A percentile compares a stretch with the other conserved stretches of the same genome.
Evolutionary conservation across 2,113 vertebrate species (phyloP).

Genomic region (Xenotilapia longispinis): DNA sequence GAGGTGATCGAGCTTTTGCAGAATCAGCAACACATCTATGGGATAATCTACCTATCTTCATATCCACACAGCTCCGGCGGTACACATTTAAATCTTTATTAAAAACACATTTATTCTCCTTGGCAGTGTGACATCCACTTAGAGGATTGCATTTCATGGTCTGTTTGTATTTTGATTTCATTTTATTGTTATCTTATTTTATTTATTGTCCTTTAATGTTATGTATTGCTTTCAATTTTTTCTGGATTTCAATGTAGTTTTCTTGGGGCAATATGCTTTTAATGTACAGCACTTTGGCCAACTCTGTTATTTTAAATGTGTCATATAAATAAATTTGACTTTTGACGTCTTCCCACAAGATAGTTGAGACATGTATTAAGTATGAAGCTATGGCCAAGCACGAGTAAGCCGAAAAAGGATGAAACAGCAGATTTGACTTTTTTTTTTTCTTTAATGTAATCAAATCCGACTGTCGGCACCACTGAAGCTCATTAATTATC

Average conservation of each 20-base stretch:
- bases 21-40: neutral
- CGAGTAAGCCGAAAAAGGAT: neutral
- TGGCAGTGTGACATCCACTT: neutral
- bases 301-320: neutral
- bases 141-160: neutral
- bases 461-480: neutral
- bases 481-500: neutral
- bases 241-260: neutral
- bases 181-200: neutral
- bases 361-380: neutral
- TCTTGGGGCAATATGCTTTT: neutral
- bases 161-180: neutral
- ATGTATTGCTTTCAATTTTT: neutral
- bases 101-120: neutral
- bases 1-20: neutral
- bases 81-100: neutral
- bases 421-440: neutral
- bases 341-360: neutral
- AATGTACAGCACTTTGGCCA: neutral
- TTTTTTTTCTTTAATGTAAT: neutral
- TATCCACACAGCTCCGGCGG: accelerated
- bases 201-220: neutral
- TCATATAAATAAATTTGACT: neutral
- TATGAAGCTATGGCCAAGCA: neutral
- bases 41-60: neutral